Conservation (phyloP, 2,888 invertebrate species). For the Andrena bucephala region DNA sequence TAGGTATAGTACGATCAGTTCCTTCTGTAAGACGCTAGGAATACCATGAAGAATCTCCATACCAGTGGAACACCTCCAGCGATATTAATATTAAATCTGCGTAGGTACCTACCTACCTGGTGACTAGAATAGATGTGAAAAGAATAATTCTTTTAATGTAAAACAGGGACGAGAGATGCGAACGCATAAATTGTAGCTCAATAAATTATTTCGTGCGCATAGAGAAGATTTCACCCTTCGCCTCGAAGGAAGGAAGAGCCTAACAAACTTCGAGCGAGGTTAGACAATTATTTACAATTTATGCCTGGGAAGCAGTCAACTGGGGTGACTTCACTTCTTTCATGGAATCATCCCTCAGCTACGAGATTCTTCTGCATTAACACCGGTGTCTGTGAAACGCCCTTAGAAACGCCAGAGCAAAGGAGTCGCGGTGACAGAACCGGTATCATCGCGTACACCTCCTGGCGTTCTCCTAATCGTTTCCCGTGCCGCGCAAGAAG, state of each 20-base stretch:
- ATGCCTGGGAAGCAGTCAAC: background rate
- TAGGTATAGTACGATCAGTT: background rate
- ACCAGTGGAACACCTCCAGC: background rate
- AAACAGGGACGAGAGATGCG: background rate
- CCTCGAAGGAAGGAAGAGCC: too few relatives aligned
- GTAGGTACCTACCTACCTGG: background rate
- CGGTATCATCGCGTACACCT: conserved; percentile 46
- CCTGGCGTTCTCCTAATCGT: conserved; percentile 62
- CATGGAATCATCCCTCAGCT: background rate
- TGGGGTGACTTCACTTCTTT: background rate
- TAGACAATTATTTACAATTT: background rate
- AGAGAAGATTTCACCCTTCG: too few relatives aligned
- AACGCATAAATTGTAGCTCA: too few relatives aligned
- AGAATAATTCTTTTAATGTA: background rate
- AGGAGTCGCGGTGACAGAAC: conserved; percentile 48
- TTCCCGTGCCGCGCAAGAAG: conserved; percentile 54
- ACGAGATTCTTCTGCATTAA: background rate
- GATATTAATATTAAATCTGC: conserved; percentile 20
- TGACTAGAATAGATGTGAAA: too few relatives aligned
- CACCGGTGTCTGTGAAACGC: background rate
- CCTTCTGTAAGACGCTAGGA: background rate
- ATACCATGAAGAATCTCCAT: background rate
- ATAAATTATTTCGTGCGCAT: too few relatives aligned
- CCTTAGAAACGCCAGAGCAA: conserved; percentile 7
- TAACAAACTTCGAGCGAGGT: too few relatives aligned